Evolutionary conservation across 2,797 vertebrate genomes (phyloP), one percentile per base, ranked within the genome.

Genomic region (Bovichtus variegatus): DNA sequence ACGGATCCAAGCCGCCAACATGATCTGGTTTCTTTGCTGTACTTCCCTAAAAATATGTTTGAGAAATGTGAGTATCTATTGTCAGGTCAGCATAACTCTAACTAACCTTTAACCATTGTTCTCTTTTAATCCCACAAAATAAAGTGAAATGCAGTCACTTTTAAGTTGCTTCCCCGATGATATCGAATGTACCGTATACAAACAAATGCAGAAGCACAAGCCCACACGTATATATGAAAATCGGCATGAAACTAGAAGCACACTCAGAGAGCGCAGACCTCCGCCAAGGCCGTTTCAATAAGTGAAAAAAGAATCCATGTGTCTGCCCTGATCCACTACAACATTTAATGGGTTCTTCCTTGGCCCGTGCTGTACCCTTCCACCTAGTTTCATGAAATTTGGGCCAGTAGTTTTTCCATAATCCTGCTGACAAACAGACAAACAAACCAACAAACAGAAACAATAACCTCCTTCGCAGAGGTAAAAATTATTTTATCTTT

Each of bases 11-110:
- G n/a, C n/a, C 25, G 16, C 6, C 31, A 25, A 41, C 71, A 53
- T 11, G 16, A 18, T 71, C 10, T 54, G 19, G 27, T 81, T 78
- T 68, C 25, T 66, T 40, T 67, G 50, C 41, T 65, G 19, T 38
- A 16, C 19, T 43, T 74, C 19, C 13, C 25, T 34, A 15, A 16
- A 61, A 60, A 61, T 51, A 15, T 50, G 18, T 57, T 53, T 69
- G 34, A 38, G 68, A 65, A 13, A 41, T 4, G 21, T 36, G 6
- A 27, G 40, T 29, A 36, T 79, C 25, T 61, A 23, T 53, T 13
- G n/a, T 47, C 53, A 9, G 34, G 58, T 11, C n/a, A 23, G 47
- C 10, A 21, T 21, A n/a, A 69, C 43, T 51, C 36, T 18, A 49
- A 36, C 21, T 16, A 0, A 49, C 10, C 21, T 27, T 19, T 2